Evolutionary conservation across 2,888 invertebrate species (phyloP).

Genomic region (Trichopoda pennipes): DNA sequence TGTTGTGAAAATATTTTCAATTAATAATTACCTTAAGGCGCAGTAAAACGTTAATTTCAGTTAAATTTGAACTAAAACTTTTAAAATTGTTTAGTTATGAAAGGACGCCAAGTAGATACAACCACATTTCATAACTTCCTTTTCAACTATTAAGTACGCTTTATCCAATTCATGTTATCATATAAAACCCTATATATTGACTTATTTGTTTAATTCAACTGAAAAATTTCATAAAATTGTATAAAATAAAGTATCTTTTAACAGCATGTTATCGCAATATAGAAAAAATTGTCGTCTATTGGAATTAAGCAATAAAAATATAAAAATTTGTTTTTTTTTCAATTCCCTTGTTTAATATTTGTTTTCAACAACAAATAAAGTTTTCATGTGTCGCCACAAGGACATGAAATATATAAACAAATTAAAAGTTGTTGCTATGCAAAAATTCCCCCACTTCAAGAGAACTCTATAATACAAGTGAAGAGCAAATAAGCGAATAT

Average conservation of each 20-base stretch:
- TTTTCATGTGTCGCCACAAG: constrained; percentile 44
- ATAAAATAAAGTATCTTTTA: neutral
- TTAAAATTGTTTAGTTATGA: no score
- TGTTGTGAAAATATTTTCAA: no score
- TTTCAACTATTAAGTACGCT: no score
- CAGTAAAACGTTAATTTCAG: no score
- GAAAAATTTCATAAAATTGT: no score
- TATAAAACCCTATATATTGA: no score
- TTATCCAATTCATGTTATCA: no score
- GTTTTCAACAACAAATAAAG: neutral
- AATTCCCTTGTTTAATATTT: constrained; percentile 19
- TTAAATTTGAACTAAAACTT: no score
- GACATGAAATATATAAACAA: constrained; percentile 39
- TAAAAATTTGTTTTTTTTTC: neutral
- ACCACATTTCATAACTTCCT: no score
- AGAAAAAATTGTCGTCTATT: neutral
- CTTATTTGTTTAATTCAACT: no score
- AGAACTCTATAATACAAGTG: neutral
- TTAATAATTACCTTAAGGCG: no score
- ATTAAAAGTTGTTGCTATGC: constrained; percentile 15
- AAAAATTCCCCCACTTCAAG: neutral
- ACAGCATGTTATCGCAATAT: neutral
- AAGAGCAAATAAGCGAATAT: neutral
- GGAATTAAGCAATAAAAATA: neutral
- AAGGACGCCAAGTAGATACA: no score